Conservation (phyloP, 2,113 vertebrate species). For the Antechinus stuartii region DNA sequence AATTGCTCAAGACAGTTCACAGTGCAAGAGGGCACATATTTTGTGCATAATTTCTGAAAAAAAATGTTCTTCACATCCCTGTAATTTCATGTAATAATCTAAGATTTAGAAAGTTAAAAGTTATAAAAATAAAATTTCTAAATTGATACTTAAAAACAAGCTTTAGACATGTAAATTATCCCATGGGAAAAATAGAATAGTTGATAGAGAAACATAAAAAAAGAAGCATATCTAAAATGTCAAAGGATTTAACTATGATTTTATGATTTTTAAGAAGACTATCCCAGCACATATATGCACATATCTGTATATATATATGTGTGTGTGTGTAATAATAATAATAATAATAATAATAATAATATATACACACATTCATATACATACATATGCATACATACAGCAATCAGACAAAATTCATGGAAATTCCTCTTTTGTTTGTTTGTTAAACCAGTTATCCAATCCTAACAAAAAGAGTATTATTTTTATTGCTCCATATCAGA, state of each 20-base stretch:
- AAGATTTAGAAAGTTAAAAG: neutral
- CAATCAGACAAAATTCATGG: neutral
- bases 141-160: neutral
- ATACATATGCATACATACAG: too few relatives aligned
- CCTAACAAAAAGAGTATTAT: neutral
- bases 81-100: neutral
- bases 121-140: neutral
- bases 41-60: neutral
- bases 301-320: neutral
- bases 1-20: slow-evolving; percentile 13
- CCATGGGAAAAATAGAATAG: neutral
- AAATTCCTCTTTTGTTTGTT: neutral
- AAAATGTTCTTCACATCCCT: neutral
- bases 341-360: too few relatives aligned
- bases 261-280: neutral
- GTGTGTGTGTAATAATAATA: too few relatives aligned
- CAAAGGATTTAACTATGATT: neutral
- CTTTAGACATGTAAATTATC: neutral
- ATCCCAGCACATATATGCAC: neutral
- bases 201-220: neutral
- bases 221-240: neutral
- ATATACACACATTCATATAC: too few relatives aligned
- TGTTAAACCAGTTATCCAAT: neutral
- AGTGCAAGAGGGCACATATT: neutral
- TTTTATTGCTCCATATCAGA: slow-evolving; percentile 14